Evolutionary conservation across 2,888 invertebrate species (phyloP), one percentile per base, ranked within the genome.

Genomic region (Microlaimidae sp.): DNA sequence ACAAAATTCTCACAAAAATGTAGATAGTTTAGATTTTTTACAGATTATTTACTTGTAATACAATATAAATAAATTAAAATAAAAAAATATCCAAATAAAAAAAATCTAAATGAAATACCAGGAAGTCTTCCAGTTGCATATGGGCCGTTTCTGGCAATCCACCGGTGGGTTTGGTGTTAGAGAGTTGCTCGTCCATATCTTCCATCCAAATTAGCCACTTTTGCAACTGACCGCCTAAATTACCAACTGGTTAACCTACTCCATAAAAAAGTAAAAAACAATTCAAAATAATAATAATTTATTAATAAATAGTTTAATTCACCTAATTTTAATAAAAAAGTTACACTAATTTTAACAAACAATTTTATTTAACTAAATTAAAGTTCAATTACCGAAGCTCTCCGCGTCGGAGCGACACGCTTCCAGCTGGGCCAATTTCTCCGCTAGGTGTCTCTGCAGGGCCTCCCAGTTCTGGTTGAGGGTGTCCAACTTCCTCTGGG

Each of bases 141-240:
- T 84, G 81, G 0, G 95, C 95, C 1, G 95, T 95, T 75, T 99
- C 97, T 0, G 97, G 97, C 38, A 97, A 77, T 3, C 95, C 97
- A 13, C 95, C 97, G 13, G 93, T 90, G 0, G 93, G 93, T 72
- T 90, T 90, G 51, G 89, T 88, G 1, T 87, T 85, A 1, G 88
- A 82, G 65, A 97, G 83, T 45, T 87, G 83, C 54, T 83, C 80
- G 74, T 95, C 93, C 19, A 95, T 83, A 71, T 97, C 95, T 24
- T 85, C 84, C 58, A 97, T 74, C 87, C 93, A 90, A 24, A 86
- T 81, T 0, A 92, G 75, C 24, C 92, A 79, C 69, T 92, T 90
- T 67, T 93, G 90, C 59, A 97, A 84, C 70, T 95, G 92, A 7
- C 86, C 85, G n/a, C n/a, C n/a, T n/a, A n/a, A n/a, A n/a, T n/a